A percentile compares a stretch with the other conserved stretches of the same genome.
These are phyloP conservation scores for Erpornis zantholeuca DNA, from an alignment of 2,113 vertebrate species.

Conservation along the genomic window DNA sequence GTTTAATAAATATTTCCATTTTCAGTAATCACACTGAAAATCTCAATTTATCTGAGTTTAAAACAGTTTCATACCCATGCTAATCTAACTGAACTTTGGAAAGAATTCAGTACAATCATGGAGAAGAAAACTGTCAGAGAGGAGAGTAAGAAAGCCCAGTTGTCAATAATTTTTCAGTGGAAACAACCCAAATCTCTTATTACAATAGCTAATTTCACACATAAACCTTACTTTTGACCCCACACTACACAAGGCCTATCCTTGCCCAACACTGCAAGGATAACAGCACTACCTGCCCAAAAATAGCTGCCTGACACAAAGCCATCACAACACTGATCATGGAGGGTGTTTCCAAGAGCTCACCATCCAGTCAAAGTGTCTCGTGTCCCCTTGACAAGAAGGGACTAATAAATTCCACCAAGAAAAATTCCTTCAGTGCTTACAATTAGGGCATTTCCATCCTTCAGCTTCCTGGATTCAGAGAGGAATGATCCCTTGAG, in stretches of 20 bases:
- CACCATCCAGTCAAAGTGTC: background rate
- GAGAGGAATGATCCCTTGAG: constrained; percentile 72
- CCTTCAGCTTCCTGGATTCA: constrained; percentile 61
- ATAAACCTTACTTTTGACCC: background rate
- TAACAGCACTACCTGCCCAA: background rate
- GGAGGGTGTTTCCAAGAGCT: background rate
- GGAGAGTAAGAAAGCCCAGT: background rate
- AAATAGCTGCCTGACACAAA: background rate
- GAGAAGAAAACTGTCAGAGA: background rate
- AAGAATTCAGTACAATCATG: background rate
- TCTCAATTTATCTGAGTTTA: background rate
- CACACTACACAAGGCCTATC: background rate
- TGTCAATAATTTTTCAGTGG: background rate
- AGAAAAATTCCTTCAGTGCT: constrained; percentile 34
- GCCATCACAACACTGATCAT: background rate
- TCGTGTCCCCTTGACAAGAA: background rate
- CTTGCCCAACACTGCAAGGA: background rate
- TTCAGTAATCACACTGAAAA: background rate
- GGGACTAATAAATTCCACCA: background rate
- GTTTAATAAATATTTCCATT: background rate
- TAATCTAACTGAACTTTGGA: background rate
- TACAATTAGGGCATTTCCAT: constrained; percentile 79
- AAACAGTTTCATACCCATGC: background rate
- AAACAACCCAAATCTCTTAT: background rate
- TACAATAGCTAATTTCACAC: background rate